Evolutionary conservation across 1,140 invertebrate genomes (phyloP).

Genomic region (Pseudomyrmex sp.): DNA sequence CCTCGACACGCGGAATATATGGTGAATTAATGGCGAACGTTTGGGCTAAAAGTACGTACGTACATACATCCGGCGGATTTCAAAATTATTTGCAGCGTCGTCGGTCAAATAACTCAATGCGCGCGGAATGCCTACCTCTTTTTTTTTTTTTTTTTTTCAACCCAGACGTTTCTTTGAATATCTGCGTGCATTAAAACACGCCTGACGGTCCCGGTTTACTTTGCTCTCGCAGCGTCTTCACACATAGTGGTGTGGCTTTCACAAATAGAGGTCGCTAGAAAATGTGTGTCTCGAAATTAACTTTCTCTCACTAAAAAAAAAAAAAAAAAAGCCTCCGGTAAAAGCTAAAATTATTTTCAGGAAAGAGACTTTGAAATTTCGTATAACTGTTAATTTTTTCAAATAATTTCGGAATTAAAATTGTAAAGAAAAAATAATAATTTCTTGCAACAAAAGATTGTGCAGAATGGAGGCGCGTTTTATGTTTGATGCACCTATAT

Average conservation of each 20-base stretch:
- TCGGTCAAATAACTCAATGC: constrained; percentile 76
- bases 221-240: not conserved
- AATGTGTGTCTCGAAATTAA: not conserved
- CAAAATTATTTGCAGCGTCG: constrained; percentile 75
- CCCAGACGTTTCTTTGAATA: constrained; percentile 62
- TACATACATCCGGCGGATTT: constrained; percentile 71
- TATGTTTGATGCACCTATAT: too few relatives aligned
- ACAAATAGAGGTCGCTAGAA: too few relatives aligned
- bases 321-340: too few relatives aligned
- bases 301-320: too few relatives aligned
- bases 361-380: not conserved
- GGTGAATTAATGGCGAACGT: constrained; percentile 75
- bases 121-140: constrained; percentile 60
- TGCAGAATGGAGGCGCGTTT: not conserved
- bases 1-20: constrained; percentile 75
- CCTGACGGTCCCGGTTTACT: not conserved
- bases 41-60: constrained; percentile 73
- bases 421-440: not conserved
- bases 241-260: too few relatives aligned
- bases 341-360: not conserved
- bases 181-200: constrained; percentile 6
- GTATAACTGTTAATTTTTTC: not conserved
- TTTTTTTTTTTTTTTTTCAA: constrained; percentile 20
- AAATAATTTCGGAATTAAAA: constrained; percentile 18
- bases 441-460: not conserved